A percentile compares a stretch with the other conserved stretches of the same genome.
phyloP scores from a whole-genome alignment of 2,888 invertebrate genomes.

The Phymatocera aterrima region DNA sequence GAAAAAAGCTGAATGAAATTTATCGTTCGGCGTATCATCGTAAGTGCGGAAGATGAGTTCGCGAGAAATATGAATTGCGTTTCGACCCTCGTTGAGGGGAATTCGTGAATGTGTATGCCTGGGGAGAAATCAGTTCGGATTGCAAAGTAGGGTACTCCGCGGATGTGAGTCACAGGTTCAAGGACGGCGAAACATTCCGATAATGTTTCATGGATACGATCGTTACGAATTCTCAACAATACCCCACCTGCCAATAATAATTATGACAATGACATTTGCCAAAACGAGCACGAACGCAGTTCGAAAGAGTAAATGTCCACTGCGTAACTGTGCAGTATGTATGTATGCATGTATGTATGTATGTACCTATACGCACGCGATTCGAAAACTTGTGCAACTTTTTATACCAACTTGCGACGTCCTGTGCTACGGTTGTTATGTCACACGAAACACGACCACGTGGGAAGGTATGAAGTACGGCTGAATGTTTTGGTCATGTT shows the following conservation, averaged over 20 bases:
- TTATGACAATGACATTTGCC: slow-evolving; percentile 15
- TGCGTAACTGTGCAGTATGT: background rate
- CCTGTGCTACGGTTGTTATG: background rate
- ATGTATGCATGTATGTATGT: background rate
- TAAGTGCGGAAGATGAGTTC: too few relatives aligned
- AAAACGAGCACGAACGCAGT: background rate
- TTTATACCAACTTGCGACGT: background rate
- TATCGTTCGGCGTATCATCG: too few relatives aligned
- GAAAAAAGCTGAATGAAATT: too few relatives aligned
- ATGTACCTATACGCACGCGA: background rate
- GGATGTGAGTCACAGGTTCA: background rate
- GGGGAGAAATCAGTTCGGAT: too few relatives aligned
- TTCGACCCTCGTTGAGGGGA: too few relatives aligned
- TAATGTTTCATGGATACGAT: background rate
- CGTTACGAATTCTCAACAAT: background rate
- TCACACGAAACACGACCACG: slow-evolving; percentile 5
- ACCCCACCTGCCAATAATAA: too few relatives aligned
- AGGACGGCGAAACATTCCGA: background rate
- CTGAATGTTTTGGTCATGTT: background rate
- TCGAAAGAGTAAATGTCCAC: background rate
- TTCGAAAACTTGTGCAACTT: slow-evolving; percentile 14
- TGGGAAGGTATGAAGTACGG: background rate
- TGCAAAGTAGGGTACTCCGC: too few relatives aligned
- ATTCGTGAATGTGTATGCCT: too few relatives aligned
- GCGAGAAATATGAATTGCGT: too few relatives aligned